Conservation (phyloP, 2,888 invertebrate species). For the Anthrax anthrax region DNA sequence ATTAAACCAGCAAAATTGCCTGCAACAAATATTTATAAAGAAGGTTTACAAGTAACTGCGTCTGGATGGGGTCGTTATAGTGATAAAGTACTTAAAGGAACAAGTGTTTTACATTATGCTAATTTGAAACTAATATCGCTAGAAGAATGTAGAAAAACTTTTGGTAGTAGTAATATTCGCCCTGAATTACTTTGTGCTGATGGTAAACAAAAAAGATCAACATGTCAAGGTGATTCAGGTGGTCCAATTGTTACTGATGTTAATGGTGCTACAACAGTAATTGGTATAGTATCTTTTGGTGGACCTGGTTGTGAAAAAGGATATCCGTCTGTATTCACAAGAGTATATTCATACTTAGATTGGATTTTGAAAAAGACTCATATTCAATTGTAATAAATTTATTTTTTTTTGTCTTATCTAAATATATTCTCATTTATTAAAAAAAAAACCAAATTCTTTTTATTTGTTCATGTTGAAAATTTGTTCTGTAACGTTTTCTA, state of each 20-base stretch:
- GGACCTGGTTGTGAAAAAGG: constrained; percentile 2
- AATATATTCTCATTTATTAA: too few relatives aligned
- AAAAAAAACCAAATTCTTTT: too few relatives aligned
- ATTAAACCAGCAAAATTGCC: background rate
- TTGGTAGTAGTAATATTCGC: too few relatives aligned
- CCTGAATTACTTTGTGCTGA: constrained; percentile 21
- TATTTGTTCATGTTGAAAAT: too few relatives aligned
- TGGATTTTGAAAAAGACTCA: constrained; percentile 1
- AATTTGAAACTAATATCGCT: too few relatives aligned
- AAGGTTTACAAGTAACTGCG: background rate
- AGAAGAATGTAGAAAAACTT: too few relatives aligned
- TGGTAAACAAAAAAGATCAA: constrained; percentile 20
- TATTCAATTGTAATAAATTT: too few relatives aligned
- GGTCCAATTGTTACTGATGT: constrained; percentile 17
- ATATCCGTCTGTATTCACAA: constrained; percentile 4
- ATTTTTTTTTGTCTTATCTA: too few relatives aligned
- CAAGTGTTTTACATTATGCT: too few relatives aligned
- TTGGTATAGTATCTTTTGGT: constrained; percentile 6
- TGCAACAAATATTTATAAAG: background rate
- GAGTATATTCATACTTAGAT: background rate
- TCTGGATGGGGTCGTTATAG: constrained; percentile 9
- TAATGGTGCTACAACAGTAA: background rate
- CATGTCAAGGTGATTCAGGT: constrained; percentile 28
- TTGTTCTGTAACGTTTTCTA: too few relatives aligned
- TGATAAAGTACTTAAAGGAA: too few relatives aligned